Conservation (phyloP, 1,140 invertebrate genomes). For the Medauroidea extradentata region DNA sequence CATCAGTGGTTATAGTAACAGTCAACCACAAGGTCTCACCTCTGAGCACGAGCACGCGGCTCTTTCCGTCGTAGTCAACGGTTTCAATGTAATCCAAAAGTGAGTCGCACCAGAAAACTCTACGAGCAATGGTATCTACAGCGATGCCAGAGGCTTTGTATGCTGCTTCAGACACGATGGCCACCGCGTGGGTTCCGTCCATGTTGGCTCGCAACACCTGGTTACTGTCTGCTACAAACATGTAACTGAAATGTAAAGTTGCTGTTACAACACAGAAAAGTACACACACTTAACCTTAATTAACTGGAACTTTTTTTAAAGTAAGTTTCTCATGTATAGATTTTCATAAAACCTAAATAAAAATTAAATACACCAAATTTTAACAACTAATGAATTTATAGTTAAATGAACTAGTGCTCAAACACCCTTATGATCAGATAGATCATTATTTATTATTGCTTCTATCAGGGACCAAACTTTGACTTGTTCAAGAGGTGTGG, state of each 20-base stretch:
- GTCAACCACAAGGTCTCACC: constrained; percentile 43
- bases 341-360: too few relatives aligned
- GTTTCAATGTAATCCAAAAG: constrained; percentile 96
- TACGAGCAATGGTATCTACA: constrained; percentile 78
- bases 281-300: too few relatives aligned
- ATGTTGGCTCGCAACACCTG: constrained; percentile 85
- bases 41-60: constrained; percentile 70
- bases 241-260: constrained; percentile 43
- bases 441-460: too few relatives aligned
- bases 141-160: constrained; percentile 86
- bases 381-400: too few relatives aligned
- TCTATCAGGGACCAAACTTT: too few relatives aligned
- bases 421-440: too few relatives aligned
- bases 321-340: too few relatives aligned
- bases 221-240: constrained; percentile 93
- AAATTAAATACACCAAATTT: too few relatives aligned
- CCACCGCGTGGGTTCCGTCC: constrained; percentile 77
- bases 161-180: constrained; percentile 85
- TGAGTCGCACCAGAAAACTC: constrained; percentile 95
- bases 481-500: too few relatives aligned
- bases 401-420: too few relatives aligned
- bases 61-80: constrained; percentile 87
- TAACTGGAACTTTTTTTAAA: too few relatives aligned
- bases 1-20: too few relatives aligned
- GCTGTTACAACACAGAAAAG: background rate